Evolutionary conservation across 2,797 vertebrate genomes (phyloP).

Genomic region (Anolis apletophallus): DNA sequence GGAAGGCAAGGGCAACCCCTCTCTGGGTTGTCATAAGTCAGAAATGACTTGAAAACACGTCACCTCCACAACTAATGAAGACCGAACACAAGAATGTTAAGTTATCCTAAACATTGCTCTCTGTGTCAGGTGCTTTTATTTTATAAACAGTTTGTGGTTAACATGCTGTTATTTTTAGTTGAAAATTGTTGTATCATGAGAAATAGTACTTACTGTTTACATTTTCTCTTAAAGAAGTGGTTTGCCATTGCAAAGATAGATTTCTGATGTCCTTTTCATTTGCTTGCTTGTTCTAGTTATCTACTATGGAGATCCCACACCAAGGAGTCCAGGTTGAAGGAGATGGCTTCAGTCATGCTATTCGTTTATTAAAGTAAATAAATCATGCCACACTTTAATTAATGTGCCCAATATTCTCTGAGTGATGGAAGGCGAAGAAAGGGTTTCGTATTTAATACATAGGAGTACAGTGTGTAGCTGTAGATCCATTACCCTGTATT

Average conservation of each 20-base stretch:
- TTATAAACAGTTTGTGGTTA: no score
- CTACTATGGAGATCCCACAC: constrained; percentile 96
- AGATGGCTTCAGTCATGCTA: constrained; percentile 95
- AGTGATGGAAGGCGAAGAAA: neutral
- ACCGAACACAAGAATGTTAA: no score
- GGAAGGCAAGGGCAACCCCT: no score
- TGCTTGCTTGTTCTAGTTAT: constrained; percentile 77
- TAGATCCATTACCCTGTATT: no score
- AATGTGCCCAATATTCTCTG: neutral
- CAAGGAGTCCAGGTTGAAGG: constrained; percentile 98
- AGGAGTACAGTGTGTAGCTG: neutral
- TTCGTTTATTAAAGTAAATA: constrained; percentile 93
- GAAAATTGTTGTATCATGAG: neutral
- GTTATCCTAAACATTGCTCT: no score
- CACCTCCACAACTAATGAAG: no score
- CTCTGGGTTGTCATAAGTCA: no score
- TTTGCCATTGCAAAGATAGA: neutral
- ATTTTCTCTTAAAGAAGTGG: no score
- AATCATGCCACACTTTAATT: constrained; percentile 36
- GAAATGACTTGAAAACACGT: no score
- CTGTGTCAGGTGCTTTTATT: no score
- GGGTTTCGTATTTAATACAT: neutral
- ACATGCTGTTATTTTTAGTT: neutral
- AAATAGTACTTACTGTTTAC: neutral
- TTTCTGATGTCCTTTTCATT: neutral